These are phyloP conservation scores for Zosterops hypoxanthus DNA, from an alignment of 2,113 vertebrate genomes.

Conservation along the genomic window DNA sequence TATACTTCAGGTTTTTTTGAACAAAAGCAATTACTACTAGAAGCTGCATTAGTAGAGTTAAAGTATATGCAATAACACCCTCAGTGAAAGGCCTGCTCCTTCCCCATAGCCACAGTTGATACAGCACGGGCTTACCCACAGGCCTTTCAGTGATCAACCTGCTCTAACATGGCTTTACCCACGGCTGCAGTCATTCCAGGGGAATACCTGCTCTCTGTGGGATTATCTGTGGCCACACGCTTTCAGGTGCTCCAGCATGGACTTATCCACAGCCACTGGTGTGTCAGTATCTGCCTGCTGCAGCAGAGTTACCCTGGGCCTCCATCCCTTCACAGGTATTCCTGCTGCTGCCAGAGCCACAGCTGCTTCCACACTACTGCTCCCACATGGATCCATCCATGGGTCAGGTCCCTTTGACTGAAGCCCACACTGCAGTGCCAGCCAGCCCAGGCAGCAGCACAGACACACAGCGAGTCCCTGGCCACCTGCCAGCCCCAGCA, in stretches of 20 bases:
- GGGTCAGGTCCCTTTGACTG: neutral
- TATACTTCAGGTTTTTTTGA: neutral
- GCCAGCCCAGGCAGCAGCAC: neutral
- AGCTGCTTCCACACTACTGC: fast-evolving
- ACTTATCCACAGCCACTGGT: neutral
- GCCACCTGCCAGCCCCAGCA: neutral
- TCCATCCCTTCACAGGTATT: neutral
- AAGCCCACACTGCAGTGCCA: neutral
- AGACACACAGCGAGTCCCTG: neutral
- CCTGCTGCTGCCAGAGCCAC: neutral
- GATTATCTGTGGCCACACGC: neutral
- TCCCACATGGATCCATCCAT: fast-evolving
- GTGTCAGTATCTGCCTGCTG: neutral
- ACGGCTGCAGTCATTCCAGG: neutral
- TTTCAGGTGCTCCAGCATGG: neutral
- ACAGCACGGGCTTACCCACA: neutral
- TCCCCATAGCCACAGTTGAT: neutral
- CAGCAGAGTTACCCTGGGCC: neutral
- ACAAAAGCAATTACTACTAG: neutral
- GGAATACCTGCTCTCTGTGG: neutral
- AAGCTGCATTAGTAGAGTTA: neutral
- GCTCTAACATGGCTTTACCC: fast-evolving
- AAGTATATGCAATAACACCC: fast-evolving
- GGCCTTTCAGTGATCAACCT: neutral
- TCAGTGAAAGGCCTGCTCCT: neutral